A percentile compares a stretch with the other conserved stretches of the same genome.
Evolutionary conservation across 2,797 vertebrate genomes (phyloP).

Genomic region (Simalia tracyae): DNA sequence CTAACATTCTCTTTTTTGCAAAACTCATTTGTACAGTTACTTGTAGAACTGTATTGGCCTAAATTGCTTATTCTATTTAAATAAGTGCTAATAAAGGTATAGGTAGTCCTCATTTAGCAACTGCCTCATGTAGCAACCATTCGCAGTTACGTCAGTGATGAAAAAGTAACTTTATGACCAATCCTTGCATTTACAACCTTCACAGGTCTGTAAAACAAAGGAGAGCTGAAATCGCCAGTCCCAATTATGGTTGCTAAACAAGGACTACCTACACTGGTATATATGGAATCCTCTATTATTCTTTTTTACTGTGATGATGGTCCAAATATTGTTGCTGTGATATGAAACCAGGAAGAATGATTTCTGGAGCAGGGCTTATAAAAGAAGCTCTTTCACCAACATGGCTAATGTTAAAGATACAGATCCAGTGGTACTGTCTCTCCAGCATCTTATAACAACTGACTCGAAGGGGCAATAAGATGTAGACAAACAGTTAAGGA

Average conservation of each 20-base stretch:
- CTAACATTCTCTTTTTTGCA: background rate
- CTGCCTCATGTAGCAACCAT: background rate
- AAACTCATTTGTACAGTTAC: background rate
- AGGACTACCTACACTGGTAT: background rate
- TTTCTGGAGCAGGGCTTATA: background rate
- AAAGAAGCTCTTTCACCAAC: background rate
- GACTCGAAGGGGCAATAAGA: background rate
- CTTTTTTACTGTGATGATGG: background rate
- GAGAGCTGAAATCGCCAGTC: background rate
- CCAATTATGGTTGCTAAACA: background rate
- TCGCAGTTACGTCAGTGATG: background rate
- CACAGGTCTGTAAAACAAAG: background rate
- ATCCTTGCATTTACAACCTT: background rate
- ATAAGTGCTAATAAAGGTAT: background rate
- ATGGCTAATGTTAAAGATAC: background rate
- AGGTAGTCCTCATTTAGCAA: background rate
- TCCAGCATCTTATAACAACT: background rate
- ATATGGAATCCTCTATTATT: background rate
- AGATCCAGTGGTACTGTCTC: background rate
- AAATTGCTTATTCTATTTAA: background rate
- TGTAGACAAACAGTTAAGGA: background rate
- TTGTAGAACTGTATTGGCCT: background rate
- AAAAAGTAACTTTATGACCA: background rate
- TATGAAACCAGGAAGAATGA: background rate
- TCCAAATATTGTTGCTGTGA: background rate